Conservation (phyloP, 2,113 vertebrate genomes). For the Columba livia region DNA sequence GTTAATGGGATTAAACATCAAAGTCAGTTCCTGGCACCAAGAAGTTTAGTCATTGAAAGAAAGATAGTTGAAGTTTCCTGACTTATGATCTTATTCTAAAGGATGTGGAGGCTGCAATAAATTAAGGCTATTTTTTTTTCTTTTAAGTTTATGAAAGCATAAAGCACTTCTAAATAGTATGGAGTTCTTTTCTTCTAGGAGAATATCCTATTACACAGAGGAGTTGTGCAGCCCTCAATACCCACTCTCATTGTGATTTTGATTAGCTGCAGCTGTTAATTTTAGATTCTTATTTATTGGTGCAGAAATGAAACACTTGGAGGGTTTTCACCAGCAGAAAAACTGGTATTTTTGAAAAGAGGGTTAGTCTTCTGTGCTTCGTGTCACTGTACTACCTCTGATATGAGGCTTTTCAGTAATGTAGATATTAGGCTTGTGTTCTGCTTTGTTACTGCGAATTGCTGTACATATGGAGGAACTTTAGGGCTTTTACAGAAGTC, state of each 20-base stretch:
- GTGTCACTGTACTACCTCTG: not conserved
- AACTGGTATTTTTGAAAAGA: not conserved
- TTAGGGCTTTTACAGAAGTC: not conserved
- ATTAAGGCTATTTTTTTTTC: not conserved
- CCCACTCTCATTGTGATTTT: not conserved
- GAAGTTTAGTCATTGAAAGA: conserved; percentile 18
- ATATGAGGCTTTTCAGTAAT: not conserved
- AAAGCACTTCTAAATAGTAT: not conserved
- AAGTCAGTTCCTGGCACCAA: conserved; percentile 24
- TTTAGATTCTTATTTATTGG: not conserved
- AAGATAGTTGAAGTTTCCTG: conserved; percentile 8
- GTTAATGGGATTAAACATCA: conserved; percentile 64
- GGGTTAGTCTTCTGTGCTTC: not conserved
- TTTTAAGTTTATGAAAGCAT: conserved; percentile 16
- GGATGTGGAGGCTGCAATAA: conserved; percentile 10
- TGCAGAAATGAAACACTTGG: not conserved
- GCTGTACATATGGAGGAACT: not conserved
- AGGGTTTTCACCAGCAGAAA: not conserved
- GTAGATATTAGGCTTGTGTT: not conserved
- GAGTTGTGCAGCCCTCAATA: not conserved
- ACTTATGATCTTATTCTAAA: conserved; percentile 1
- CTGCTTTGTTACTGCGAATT: not conserved
- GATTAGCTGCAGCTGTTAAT: conserved; percentile 33
- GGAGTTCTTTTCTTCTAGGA: not conserved
- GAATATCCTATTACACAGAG: conserved; percentile 31